Evolutionary conservation across 2,797 vertebrate species (phyloP), one percentile per base, ranked within the genome.

Genomic region (Mastacembelus armatus): DNA sequence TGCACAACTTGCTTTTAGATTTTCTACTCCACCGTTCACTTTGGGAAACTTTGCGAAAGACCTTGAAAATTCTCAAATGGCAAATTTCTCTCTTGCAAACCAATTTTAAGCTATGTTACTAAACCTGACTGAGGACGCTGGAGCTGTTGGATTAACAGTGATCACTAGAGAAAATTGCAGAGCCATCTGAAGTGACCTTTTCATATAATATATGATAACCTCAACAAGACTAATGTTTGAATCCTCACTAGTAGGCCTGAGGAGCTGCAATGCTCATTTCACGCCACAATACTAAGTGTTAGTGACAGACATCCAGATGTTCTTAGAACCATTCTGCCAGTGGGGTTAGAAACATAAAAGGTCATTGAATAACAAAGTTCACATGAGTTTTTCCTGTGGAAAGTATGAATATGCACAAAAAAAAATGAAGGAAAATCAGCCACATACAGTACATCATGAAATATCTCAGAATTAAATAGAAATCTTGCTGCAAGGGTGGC

Each of bases 1-100:
- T 86, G 74, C 66, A 67, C 66, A 84, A 83, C 80, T 84, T 80
- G 77, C 72, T 88, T 83, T 77, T 59, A 74, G 58, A 89, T 77
- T 81, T 77, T 24, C 14, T 19, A 52, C 78, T 79, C 71, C 16
- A 44, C 60, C 32, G 33, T 72, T 78, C 63, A 81, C 77, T 80
- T 69, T 22, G 29, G 47, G 27, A 70, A 85, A 88, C 78, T 84
- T 83, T 76, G 39, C 63, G 64, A 70, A 80, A 62, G 69, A 88
- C 85, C 80, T 82, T 83, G 80, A 83, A 80, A 80, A 88, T 73
- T 71, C 58, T 68, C 27, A 39, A 50, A 73, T 72, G 59, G 77
- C 52, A 49, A 65, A 71, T 78, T 58, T 71, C 62, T 80, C 50
- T 33, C 47, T 68, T 0, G 16, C 59, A 54, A 71, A 67, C 64